Evolutionary conservation across 2,888 invertebrate species (phyloP).

Genomic region (Physocephala rufipes): DNA sequence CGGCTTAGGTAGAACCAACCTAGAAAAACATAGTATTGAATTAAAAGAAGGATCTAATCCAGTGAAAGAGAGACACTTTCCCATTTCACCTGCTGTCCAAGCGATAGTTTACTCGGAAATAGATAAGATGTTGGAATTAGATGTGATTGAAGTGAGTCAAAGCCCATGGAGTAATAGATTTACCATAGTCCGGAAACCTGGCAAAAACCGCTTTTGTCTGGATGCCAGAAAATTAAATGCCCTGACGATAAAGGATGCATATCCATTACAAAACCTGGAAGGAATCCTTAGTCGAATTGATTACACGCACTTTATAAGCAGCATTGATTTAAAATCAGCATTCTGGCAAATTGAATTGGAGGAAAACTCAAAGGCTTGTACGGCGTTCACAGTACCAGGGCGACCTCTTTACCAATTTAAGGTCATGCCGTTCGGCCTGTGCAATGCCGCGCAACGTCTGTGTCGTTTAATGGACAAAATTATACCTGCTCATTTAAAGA

Average conservation of each 20-base stretch:
- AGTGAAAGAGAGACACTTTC: constrained; percentile 9
- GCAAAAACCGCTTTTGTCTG: not conserved
- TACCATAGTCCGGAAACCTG: not conserved
- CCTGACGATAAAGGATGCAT: not conserved
- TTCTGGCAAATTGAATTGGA: constrained; percentile 16
- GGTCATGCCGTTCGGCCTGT: constrained; percentile 22
- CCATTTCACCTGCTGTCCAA: constrained; percentile 10
- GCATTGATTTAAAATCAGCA: constrained; percentile 9
- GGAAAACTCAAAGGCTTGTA: not conserved
- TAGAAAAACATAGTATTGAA: constrained; percentile 4
- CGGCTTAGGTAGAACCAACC: not conserved
- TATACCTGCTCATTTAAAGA: not conserved
- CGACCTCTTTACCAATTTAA: constrained; percentile 15
- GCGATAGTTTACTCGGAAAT: not conserved
- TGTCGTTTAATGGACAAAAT: constrained; percentile 21
- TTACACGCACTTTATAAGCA: constrained; percentile 4
- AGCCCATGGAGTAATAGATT: not conserved
- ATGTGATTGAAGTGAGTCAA: constrained; percentile 4
- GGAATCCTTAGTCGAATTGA: not conserved
- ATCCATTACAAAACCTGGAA: not conserved
- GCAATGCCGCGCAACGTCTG: constrained; percentile 6
- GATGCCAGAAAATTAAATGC: not conserved
- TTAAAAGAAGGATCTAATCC: not conserved
- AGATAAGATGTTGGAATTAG: constrained; percentile 4
- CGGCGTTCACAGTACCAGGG: constrained; percentile 10